Base-by-base conservation (phyloP, 2,888 invertebrate genomes). In the Tortrix viridana region DNA sequence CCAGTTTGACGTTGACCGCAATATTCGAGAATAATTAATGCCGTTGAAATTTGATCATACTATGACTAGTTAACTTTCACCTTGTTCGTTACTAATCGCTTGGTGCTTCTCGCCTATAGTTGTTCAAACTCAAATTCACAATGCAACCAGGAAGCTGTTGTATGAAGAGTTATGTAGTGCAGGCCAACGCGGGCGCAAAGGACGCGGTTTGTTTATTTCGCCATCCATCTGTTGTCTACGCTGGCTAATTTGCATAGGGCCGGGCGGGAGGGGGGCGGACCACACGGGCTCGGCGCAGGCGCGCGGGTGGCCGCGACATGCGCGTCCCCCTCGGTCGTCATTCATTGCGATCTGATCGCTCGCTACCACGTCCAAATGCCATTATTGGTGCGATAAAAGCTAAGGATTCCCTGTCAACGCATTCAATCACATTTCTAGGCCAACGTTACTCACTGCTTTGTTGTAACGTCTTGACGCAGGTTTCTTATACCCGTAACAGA, bases 191-290 rank as follows among this genome's bases (percentile, higher is more conserved):
- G 76, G 74, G 72, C 78, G 86, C 80, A 87, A 88, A 88, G 86
- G 88, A 86, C 86, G 84, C 80, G 82, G 84, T 88, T 89, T 91
- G 90, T 91, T 91, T 89, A 91, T 91, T 89, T 89, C 89, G 87
- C 89, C 86, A 89, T 92, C 92, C 90, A 91, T 91, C 91, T 91
- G 91, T 91, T 91, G 90, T 91, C 90, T 90, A 88, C 89, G 85
- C 86, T 78, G 88, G 88, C 90, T 90, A 92, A 92, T 92, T 91
- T 92, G 92, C 92, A 92, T 92, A 90, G 89, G 88, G 82, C 76
- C 67, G 72, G 71, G 69, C 59, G 68, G 76, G 73, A 75, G 74
- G 69, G 75, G 70, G 77, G 74, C 87, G 90, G 93, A 93, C 92
- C 93, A 93, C 93, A 92, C 89, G 88, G 91, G 89, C 91, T 84